Percentiles rank a stretch among this genome's conserved stretches.
Conservation (phyloP, 2,888 invertebrate species). For the Ischnura elegans region DNA sequence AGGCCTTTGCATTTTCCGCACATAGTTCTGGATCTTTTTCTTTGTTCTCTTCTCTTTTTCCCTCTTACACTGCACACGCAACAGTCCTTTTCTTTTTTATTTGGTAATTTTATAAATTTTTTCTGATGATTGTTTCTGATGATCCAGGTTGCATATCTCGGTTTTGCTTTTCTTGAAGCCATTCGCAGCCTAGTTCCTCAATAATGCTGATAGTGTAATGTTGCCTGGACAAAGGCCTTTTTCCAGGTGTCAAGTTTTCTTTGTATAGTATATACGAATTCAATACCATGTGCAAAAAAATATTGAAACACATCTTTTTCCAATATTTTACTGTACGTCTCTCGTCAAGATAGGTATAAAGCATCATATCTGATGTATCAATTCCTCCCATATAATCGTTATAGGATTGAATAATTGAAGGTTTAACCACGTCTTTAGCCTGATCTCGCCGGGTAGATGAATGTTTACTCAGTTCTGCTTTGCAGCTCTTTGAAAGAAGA, state of each 20-base stretch:
- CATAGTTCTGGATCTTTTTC: no score
- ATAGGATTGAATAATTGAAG: neutral
- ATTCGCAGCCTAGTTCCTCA: neutral
- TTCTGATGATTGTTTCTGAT: neutral
- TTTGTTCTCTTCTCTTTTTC: no score
- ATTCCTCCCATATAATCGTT: slow-evolving; percentile 26
- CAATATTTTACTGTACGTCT: slow-evolving; percentile 18
- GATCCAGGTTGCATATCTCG: neutral
- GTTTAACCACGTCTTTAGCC: neutral
- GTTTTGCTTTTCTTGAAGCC: slow-evolving; percentile 8
- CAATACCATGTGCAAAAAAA: neutral
- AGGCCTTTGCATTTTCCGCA: no score
- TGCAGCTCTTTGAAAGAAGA: neutral
- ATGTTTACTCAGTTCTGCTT: neutral
- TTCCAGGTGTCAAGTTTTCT: neutral
- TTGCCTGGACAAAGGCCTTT: slow-evolving; percentile 3
- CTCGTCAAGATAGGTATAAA: slow-evolving; percentile 33
- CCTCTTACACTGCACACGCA: no score
- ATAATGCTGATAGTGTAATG: neutral
- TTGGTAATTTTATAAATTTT: no score
- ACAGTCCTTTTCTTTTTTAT: no score
- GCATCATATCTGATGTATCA: slow-evolving; percentile 30
- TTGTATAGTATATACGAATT: neutral
- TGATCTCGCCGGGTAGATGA: neutral
- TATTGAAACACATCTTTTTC: neutral